Evolutionary conservation across 2,888 invertebrate species (phyloP).

Genomic region (Zygothrica quintamaculata): DNA sequence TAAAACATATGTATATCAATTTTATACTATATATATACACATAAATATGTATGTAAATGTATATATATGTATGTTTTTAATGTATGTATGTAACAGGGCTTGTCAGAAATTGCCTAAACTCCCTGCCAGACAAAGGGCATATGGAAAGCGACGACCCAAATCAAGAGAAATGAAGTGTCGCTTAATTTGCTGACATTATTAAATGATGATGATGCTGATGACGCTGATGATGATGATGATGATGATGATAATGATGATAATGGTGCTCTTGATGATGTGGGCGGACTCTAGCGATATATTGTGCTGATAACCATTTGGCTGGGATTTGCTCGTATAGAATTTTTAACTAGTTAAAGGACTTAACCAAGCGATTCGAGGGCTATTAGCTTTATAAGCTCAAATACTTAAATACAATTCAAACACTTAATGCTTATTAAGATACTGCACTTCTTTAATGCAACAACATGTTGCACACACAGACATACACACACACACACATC

Average conservation of each 20-base stretch:
- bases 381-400: constrained; percentile 30
- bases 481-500: background rate
- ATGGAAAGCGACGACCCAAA: constrained; percentile 68
- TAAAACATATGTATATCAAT: background rate
- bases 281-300: constrained; percentile 22
- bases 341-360: constrained; percentile 26
- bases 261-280: constrained; percentile 18
- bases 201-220: constrained; percentile 59
- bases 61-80: background rate
- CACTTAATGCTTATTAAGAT: background rate
- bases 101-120: constrained; percentile 7
- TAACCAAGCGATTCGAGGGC: constrained; percentile 8
- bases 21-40: background rate
- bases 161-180: constrained; percentile 84
- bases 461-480: constrained; percentile 8
- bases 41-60: background rate
- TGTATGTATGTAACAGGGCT: background rate
- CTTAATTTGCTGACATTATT: constrained; percentile 84
- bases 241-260: constrained; percentile 3
- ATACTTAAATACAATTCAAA: constrained; percentile 6
- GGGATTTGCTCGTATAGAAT: constrained; percentile 22
- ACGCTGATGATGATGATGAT: constrained; percentile 20
- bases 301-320: constrained; percentile 51
- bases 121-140: constrained; percentile 36
- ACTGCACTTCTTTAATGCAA: too few relatives aligned